Conservation (phyloP, 2,797 vertebrate genomes). For the Geotrypetes seraphini region DNA sequence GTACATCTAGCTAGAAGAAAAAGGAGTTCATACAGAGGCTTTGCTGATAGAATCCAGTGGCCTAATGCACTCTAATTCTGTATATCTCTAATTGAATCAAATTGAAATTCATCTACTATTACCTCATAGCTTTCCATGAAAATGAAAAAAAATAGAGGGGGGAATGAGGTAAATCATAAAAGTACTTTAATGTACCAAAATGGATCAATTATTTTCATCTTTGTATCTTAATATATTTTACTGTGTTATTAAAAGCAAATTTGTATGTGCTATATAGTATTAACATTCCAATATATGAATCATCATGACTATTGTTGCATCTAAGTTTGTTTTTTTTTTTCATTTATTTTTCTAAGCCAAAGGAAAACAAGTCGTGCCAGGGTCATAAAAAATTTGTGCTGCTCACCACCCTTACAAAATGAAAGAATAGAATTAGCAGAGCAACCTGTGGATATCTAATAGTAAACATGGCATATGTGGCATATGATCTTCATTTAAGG, state of each 20-base stretch:
- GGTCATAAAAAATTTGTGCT: constrained; percentile 36
- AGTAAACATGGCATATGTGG: constrained; percentile 23
- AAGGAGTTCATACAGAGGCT: not conserved
- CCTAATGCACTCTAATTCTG: constrained; percentile 14
- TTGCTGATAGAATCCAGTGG: constrained; percentile 9
- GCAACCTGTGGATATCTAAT: constrained; percentile 1
- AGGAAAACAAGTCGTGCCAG: constrained; percentile 22
- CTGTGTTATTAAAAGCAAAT: constrained; percentile 42
- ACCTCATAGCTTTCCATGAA: constrained; percentile 25
- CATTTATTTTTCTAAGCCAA: constrained; percentile 23
- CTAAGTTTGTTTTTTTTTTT: constrained; percentile 15
- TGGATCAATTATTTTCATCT: constrained; percentile 45
- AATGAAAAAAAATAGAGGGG: constrained; percentile 33
- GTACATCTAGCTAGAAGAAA: too few species aligned
- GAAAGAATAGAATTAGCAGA: constrained; percentile 14
- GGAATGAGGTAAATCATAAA: constrained; percentile 28
- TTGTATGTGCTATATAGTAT: constrained; percentile 36
- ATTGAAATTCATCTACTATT: constrained; percentile 40
- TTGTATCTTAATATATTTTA: constrained; percentile 38
- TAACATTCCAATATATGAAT: constrained; percentile 44
- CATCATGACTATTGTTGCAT: constrained; percentile 14
- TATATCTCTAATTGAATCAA: constrained; percentile 34
- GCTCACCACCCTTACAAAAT: constrained; percentile 25
- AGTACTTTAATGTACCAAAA: constrained; percentile 37
- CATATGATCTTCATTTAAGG: constrained; percentile 23